Evolutionary conservation across 2,888 invertebrate species (phyloP).

Genomic region (Pachydiplax longipennis): DNA sequence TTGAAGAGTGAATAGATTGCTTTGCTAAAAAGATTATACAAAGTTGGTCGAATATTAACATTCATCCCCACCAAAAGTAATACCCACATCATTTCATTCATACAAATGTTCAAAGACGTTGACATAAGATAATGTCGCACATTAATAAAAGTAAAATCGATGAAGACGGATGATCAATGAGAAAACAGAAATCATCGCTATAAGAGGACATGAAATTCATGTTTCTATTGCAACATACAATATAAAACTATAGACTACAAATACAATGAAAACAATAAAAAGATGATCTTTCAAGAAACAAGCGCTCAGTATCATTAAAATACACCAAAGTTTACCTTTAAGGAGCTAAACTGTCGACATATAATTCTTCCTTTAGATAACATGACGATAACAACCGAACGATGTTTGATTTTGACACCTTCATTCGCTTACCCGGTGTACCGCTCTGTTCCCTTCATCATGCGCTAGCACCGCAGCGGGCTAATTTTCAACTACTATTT

Average conservation of each 20-base stretch:
- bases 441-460: not conserved
- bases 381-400: not conserved
- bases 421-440: not conserved
- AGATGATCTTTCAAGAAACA: not conserved
- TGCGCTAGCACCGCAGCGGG: conserved; percentile 8
- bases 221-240: too few species aligned
- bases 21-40: not conserved
- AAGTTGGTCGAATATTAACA: not conserved
- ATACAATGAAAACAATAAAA: not conserved
- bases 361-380: conserved; percentile 17
- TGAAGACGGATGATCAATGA: too few species aligned
- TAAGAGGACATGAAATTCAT: too few species aligned
- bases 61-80: not conserved
- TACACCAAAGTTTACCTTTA: not conserved
- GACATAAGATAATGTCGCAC: too few species aligned
- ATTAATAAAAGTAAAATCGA: too few species aligned
- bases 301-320: not conserved
- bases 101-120: too few species aligned
- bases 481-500: not conserved
- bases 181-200: too few species aligned
- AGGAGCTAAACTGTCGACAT: not conserved
- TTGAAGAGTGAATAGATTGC: not conserved
- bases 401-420: not conserved
- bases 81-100: too few species aligned
- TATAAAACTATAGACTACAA: too few species aligned